phyloP scores from a whole-genome alignment of 2,888 invertebrate species.

The Cremastinae sp. region DNA sequence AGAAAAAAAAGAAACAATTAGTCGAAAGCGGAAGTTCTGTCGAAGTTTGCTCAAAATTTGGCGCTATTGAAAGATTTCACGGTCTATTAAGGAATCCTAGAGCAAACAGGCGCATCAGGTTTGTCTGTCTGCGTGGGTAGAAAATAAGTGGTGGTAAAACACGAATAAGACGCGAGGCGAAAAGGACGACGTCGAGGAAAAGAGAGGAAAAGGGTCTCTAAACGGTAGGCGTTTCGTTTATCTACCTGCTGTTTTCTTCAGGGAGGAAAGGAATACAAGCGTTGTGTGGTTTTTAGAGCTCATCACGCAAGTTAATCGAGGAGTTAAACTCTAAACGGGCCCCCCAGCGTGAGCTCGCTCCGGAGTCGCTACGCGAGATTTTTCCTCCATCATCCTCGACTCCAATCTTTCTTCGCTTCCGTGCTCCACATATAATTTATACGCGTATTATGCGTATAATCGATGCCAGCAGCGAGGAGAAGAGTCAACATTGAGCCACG shows the following conservation, averaged over 20 bases:
- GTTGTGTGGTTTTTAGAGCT: conserved; percentile 48
- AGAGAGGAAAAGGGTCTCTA: conserved; percentile 25
- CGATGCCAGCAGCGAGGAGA: conserved; percentile 47
- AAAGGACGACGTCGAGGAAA: conserved; percentile 12
- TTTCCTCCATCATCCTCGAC: conserved; percentile 51
- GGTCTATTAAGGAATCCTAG: conserved; percentile 57
- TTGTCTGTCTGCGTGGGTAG: conserved; percentile 7
- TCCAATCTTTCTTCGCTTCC: conserved; percentile 32
- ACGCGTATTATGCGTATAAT: conserved; percentile 3
- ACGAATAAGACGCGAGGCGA: conserved; percentile 46
- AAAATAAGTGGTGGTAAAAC: conserved; percentile 34
- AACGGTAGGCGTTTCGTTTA: conserved; percentile 73
- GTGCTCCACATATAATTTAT: conserved; percentile 4
- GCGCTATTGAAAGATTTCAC: conserved; percentile 64
- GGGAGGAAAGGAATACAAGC: conserved; percentile 41
- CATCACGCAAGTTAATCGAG: conserved; percentile 73
- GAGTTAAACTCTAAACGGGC: conserved; percentile 71
- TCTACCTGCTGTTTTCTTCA: conserved; percentile 66
- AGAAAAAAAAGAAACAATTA: not conserved
- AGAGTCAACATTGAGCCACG: conserved; percentile 55
- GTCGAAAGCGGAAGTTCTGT: not conserved
- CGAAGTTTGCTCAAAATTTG: conserved; percentile 33
- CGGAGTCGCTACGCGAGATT: conserved; percentile 39
- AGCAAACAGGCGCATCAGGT: conserved; percentile 50
- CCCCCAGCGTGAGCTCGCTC: conserved; percentile 36